Percentiles rank a stretch among this genome's conserved stretches.
Conservation (phyloP, 2,888 invertebrate genomes). For the Stratiomys singularior region DNA sequence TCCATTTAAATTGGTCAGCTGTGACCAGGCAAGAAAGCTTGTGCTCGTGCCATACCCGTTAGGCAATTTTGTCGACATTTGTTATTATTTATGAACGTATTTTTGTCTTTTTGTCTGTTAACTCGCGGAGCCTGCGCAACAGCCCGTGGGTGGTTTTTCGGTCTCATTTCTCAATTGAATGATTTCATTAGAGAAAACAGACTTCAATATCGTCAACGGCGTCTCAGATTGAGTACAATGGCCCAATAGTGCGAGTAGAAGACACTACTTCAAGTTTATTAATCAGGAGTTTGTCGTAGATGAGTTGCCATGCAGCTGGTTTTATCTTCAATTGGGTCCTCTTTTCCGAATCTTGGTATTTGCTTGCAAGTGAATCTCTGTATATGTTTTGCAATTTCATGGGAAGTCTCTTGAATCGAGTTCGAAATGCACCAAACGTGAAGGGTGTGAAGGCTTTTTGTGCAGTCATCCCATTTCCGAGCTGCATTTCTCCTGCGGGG, state of each 20-base stretch:
- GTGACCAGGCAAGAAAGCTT: neutral
- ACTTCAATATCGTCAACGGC: neutral
- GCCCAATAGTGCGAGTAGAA: too few species aligned
- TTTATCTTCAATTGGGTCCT: too few species aligned
- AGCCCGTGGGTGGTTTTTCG: constrained; percentile 26
- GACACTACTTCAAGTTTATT: neutral
- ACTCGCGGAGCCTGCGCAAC: constrained; percentile 1
- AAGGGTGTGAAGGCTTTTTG: too few species aligned
- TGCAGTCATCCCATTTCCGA: neutral
- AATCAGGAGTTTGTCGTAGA: neutral
- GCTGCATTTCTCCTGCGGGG: neutral
- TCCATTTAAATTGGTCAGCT: neutral
- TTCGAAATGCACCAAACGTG: too few species aligned
- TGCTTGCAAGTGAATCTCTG: too few species aligned
- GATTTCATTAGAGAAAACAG: constrained; percentile 28
- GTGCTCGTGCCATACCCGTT: neutral
- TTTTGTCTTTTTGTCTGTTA: neutral
- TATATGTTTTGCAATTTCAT: neutral
- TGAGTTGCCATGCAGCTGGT: too few species aligned
- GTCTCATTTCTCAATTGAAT: constrained; percentile 40
- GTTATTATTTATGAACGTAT: neutral
- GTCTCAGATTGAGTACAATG: neutral
- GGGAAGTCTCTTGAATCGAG: neutral
- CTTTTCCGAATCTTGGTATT: too few species aligned
- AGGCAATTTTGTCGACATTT: neutral